Percentiles rank a stretch among this genome's conserved stretches.
These are phyloP conservation scores for Limnephilus lunatus DNA, from an alignment of 2,888 invertebrate species.

Conservation along the genomic window DNA sequence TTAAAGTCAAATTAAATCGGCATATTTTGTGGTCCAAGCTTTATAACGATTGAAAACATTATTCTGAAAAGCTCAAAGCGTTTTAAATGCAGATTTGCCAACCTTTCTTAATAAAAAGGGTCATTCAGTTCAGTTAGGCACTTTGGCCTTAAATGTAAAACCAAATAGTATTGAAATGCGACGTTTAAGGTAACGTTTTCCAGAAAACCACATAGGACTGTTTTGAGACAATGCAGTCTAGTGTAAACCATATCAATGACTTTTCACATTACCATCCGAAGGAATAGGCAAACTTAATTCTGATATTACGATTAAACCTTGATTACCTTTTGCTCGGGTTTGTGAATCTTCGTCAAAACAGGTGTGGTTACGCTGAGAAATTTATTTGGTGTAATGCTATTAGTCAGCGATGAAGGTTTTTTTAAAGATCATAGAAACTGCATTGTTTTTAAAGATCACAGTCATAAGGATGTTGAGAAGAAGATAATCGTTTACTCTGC, in stretches of 20 bases:
- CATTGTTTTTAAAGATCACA: background rate
- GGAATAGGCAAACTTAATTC: constrained; percentile 32
- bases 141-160: too few relatives aligned
- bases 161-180: too few relatives aligned
- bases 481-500: background rate
- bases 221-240: background rate
- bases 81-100: too few relatives aligned
- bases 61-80: too few relatives aligned
- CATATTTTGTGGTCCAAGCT: too few relatives aligned
- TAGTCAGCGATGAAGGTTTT: background rate
- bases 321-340: constrained; percentile 32
- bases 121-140: too few relatives aligned
- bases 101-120: too few relatives aligned
- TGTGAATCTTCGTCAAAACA: constrained; percentile 19
- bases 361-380: background rate
- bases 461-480: background rate
- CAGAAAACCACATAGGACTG: background rate
- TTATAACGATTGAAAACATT: too few relatives aligned
- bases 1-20: too few relatives aligned
- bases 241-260: background rate
- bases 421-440: background rate
- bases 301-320: constrained; percentile 43
- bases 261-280: background rate
- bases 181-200: too few relatives aligned
- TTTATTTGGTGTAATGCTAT: background rate